phyloP scores from a whole-genome alignment of 1,140 invertebrate species.

The Apocrypta bakeri region DNA sequence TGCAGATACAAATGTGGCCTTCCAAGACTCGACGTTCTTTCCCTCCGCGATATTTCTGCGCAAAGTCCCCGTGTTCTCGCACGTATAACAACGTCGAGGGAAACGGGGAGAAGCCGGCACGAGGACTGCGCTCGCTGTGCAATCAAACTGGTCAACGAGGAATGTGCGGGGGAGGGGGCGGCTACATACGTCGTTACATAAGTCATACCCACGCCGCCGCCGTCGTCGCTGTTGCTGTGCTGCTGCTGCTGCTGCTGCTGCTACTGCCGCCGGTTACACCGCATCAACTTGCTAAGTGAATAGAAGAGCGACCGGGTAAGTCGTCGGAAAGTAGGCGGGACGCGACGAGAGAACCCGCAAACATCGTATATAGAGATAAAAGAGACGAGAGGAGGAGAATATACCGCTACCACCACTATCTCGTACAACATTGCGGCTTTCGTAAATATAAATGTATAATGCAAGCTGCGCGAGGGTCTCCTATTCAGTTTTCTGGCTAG shows the following conservation, averaged over 20 bases:
- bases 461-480: not conserved
- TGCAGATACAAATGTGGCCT: no score
- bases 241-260: not conserved
- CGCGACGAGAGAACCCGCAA: not conserved
- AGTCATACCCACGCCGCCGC: conserved; percentile 8
- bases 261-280: not conserved
- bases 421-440: not conserved
- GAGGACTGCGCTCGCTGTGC: conserved; percentile 40
- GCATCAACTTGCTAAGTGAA: not conserved
- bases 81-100: no score
- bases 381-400: not conserved
- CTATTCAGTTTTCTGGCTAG: not conserved
- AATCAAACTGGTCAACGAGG: conserved; percentile 52
- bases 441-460: not conserved
- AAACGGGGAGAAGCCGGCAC: not conserved
- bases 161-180: conserved; percentile 48
- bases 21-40: no score
- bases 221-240: conserved; percentile 1
- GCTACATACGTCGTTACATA: conserved; percentile 27
- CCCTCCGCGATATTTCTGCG: no score
- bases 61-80: no score
- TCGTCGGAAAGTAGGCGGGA: conserved; percentile 17
- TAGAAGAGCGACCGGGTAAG: conserved; percentile 28
- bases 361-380: not conserved
- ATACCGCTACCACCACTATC: not conserved